These are phyloP conservation scores for Trogon melanurus DNA, from an alignment of 2,113 vertebrate genomes.

Conservation along the genomic window DNA sequence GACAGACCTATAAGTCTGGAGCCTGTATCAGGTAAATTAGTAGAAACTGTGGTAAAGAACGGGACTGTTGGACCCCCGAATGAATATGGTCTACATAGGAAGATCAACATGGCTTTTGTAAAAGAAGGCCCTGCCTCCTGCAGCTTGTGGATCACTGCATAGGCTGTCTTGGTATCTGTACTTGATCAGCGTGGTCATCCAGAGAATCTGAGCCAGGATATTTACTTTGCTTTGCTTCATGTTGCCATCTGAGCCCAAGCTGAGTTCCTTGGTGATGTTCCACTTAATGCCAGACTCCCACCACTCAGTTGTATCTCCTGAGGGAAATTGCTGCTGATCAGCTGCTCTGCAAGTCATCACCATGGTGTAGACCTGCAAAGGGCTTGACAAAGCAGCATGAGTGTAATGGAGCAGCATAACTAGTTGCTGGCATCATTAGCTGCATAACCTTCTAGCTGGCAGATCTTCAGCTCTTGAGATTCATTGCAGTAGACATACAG, in stretches of 20 bases:
- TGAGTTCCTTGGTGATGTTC: neutral
- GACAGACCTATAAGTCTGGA: neutral
- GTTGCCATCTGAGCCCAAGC: neutral
- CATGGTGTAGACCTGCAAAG: neutral
- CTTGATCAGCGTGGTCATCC: neutral
- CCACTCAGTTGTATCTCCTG: neutral
- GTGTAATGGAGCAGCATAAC: neutral
- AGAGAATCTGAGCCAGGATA: neutral
- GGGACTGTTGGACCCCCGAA: neutral
- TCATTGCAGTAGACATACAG: neutral
- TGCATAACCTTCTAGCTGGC: neutral
- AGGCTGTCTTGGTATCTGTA: neutral
- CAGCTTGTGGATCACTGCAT: accelerated
- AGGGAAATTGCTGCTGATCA: neutral
- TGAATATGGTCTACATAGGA: neutral
- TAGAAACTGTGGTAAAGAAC: neutral
- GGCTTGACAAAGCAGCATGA: neutral
- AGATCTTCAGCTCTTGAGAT: neutral
- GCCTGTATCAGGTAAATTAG: neutral
- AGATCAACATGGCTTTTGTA: neutral
- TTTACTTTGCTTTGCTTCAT: neutral
- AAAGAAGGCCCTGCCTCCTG: neutral
- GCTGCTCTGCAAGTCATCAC: neutral
- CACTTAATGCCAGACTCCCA: neutral
- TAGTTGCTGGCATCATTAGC: neutral